A percentile compares a stretch with the other conserved stretches of the same genome.
Evolutionary conservation across 2,113 vertebrate genomes (phyloP).

Genomic region (Eleginops maclovinus): DNA sequence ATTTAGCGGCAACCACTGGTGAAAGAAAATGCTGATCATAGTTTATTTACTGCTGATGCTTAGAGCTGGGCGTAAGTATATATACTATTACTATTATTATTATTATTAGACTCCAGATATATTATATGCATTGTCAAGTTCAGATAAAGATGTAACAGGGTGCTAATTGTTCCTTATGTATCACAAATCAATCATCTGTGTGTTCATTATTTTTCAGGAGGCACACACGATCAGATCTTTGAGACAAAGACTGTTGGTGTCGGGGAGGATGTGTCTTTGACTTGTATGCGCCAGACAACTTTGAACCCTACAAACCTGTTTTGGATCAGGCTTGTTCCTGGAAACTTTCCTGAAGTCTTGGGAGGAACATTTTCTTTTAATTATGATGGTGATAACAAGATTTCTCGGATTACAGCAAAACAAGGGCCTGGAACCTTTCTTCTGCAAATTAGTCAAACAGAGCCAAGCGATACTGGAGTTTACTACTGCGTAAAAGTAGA

Average conservation of each 20-base stretch:
- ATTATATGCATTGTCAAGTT: too few relatives aligned
- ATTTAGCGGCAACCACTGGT: too few relatives aligned
- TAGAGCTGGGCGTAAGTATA: too few relatives aligned
- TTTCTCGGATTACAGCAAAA: conserved; percentile 22
- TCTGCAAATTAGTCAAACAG: conserved; percentile 31
- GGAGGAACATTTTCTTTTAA: too few relatives aligned
- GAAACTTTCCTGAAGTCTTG: conserved; percentile 7
- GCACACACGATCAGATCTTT: not conserved
- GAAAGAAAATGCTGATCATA: too few relatives aligned
- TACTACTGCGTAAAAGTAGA: conserved; percentile 39
- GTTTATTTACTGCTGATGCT: too few relatives aligned
- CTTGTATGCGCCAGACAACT: not conserved
- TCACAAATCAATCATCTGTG: too few relatives aligned
- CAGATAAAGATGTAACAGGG: too few relatives aligned
- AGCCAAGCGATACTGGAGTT: conserved; percentile 39
- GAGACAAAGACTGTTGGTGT: not conserved
- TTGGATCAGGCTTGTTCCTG: conserved; percentile 58
- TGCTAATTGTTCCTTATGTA: too few relatives aligned
- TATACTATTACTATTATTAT: too few relatives aligned
- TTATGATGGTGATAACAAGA: accelerated
- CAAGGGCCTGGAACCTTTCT: conserved; percentile 44
- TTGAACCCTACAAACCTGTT: conserved; percentile 1
- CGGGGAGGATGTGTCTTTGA: conserved; percentile 44
- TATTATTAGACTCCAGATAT: too few relatives aligned
- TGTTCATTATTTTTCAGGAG: conserved; percentile 41